Percentiles rank a stretch among this genome's conserved stretches.
These are phyloP conservation scores for Patella vulgata DNA, from an alignment of 1,140 invertebrate genomes.

Conservation along the genomic window DNA sequence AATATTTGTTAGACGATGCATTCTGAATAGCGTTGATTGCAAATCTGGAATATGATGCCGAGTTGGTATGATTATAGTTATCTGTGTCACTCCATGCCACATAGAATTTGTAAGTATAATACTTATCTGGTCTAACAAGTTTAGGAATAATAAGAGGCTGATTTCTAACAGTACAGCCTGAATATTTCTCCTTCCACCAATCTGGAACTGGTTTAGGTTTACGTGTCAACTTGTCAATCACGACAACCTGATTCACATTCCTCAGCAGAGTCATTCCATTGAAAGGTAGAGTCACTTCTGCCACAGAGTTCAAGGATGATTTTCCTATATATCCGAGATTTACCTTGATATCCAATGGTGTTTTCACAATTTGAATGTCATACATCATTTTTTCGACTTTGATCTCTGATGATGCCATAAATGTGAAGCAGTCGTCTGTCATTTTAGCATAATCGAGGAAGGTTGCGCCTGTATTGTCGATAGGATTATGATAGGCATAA, in stretches of 20 bases:
- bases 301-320: conserved; percentile 11
- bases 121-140: not conserved
- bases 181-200: conserved; percentile 7
- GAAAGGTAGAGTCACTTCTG: conserved; percentile 2
- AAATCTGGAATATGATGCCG: conserved; percentile 20
- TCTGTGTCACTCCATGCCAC: conserved; percentile 26
- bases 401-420: not conserved
- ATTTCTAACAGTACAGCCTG: not conserved
- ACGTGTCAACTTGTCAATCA: conserved; percentile 16
- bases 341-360: conserved; percentile 10
- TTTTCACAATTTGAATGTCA: conserved; percentile 3
- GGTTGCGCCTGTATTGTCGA: not conserved
- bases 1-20: not conserved
- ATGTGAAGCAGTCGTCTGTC: conserved; percentile 4
- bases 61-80: conserved; percentile 26
- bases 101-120: not conserved
- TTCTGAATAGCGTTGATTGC: conserved; percentile 16
- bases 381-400: conserved; percentile 3
- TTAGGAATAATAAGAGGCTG: not conserved
- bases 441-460: conserved; percentile 12
- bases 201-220: conserved; percentile 15
- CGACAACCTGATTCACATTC: conserved; percentile 9
- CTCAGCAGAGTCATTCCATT: not conserved
- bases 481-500: conserved; percentile 9
- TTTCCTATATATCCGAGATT: conserved; percentile 7